phyloP scores from a whole-genome alignment of 2,797 vertebrate species.

The Erpetoichthys calabaricus region DNA sequence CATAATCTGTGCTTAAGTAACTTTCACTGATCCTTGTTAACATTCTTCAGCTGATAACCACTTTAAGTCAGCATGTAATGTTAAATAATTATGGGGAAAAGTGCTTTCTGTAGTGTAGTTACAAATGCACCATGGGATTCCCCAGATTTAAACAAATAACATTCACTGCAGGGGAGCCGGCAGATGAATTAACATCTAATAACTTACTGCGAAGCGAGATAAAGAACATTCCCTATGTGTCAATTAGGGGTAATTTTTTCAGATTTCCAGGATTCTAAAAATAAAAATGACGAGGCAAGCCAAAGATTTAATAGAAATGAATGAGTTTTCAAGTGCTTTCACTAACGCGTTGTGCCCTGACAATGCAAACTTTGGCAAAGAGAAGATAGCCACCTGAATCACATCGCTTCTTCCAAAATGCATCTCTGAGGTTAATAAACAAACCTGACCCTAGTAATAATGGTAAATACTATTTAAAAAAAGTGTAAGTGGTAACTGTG shows the following conservation, averaged over 20 bases:
- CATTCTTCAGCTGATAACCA: constrained; percentile 93
- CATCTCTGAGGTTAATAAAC: no score
- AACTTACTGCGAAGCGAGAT: constrained; percentile 77
- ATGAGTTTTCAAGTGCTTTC: not conserved
- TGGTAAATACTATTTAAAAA: no score
- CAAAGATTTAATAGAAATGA: constrained; percentile 17
- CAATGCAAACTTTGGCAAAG: no score
- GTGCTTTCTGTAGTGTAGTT: constrained; percentile 91
- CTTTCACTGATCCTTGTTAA: constrained; percentile 67
- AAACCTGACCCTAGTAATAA: no score
- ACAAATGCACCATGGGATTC: constrained; percentile 94
- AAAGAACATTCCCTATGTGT: constrained; percentile 56
- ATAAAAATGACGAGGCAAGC: constrained; percentile 23
- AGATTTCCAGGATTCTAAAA: constrained; percentile 48
- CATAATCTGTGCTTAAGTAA: constrained; percentile 55
- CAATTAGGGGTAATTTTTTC: constrained; percentile 57
- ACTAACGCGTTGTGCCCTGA: no score
- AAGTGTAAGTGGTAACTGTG: no score
- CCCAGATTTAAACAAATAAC: constrained; percentile 98
- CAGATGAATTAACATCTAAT: constrained; percentile 98
- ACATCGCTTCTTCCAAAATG: no score
- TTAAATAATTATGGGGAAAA: constrained; percentile 95
- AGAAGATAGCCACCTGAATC: no score
- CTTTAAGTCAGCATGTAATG: constrained; percentile 94
- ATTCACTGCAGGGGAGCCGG: constrained; percentile 82